Conservation (phyloP, 2,113 vertebrate genomes). For the Pterophyllum scalare region DNA sequence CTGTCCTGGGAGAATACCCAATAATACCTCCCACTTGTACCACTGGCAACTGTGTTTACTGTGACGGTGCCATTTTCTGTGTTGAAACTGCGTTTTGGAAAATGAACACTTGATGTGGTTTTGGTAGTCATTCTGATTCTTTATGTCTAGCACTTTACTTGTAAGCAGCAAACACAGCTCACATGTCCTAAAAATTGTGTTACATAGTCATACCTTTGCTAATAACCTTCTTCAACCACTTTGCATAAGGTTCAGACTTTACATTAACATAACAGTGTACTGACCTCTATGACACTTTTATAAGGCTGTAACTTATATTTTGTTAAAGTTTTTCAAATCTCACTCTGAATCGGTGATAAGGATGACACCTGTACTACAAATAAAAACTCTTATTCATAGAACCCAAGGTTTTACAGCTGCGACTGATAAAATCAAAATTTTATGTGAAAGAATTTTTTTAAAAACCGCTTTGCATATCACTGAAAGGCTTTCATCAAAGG, state of each 20-base stretch:
- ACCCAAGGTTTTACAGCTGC: neutral
- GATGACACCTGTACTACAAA: neutral
- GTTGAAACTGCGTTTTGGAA: neutral
- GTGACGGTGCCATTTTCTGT: neutral
- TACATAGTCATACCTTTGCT: neutral
- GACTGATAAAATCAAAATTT: neutral
- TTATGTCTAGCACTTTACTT: neutral
- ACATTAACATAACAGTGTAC: neutral
- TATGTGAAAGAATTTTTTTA: neutral
- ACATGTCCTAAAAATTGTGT: neutral
- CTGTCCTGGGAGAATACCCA: conserved; percentile 2
- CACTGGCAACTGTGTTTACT: conserved; percentile 6
- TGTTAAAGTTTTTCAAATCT: neutral
- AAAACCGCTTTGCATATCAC: neutral
- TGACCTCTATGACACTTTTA: neutral
- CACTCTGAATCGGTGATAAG: neutral
- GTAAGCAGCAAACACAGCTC: neutral
- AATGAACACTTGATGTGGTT: neutral
- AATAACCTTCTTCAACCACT: neutral
- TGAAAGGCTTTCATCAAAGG: neutral
- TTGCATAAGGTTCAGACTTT: neutral
- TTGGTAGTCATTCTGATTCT: neutral
- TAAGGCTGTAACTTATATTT: neutral
- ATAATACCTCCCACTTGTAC: conserved; percentile 1
- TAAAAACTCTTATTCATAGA: neutral